Evolutionary conservation across 2,797 vertebrate genomes (phyloP).

Genomic region (Poeciliopsis infans): DNA sequence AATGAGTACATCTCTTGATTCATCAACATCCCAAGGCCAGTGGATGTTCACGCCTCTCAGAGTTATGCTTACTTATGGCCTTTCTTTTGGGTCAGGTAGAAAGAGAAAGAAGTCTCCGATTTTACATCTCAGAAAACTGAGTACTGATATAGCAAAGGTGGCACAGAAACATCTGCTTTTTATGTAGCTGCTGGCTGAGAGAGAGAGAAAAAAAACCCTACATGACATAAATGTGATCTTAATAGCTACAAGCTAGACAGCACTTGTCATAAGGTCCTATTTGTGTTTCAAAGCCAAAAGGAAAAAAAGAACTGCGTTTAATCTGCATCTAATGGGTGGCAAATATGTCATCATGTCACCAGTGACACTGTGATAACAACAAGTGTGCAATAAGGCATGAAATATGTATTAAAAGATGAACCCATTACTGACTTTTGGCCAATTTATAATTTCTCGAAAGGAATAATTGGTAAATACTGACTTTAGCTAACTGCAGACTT

Average conservation of each 20-base stretch:
- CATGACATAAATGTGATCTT: neutral
- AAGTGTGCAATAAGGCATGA: neutral
- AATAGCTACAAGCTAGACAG: neutral
- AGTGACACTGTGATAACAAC: neutral
- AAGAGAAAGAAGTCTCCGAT: too few species aligned
- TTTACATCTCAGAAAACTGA: neutral
- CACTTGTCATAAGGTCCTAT: neutral
- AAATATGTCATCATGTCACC: neutral
- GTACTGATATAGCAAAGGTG: neutral
- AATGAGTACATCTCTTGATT: too few species aligned
- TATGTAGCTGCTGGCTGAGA: constrained; percentile 19
- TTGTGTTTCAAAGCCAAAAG: neutral
- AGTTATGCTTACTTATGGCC: neutral
- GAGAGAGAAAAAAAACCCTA: neutral
- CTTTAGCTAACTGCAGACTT: neutral
- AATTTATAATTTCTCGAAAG: too few species aligned
- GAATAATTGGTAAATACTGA: neutral
- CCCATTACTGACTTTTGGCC: neutral
- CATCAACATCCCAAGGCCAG: too few species aligned
- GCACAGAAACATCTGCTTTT: constrained; percentile 3
- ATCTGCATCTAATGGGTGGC: too few species aligned
- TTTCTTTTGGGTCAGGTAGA: neutral
- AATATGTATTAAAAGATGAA: neutral
- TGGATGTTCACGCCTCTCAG: too few species aligned
- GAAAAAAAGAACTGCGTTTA: neutral